Evolutionary conservation across 1,140 invertebrate species (phyloP).

Genomic region (Trichonephila inaurata): DNA sequence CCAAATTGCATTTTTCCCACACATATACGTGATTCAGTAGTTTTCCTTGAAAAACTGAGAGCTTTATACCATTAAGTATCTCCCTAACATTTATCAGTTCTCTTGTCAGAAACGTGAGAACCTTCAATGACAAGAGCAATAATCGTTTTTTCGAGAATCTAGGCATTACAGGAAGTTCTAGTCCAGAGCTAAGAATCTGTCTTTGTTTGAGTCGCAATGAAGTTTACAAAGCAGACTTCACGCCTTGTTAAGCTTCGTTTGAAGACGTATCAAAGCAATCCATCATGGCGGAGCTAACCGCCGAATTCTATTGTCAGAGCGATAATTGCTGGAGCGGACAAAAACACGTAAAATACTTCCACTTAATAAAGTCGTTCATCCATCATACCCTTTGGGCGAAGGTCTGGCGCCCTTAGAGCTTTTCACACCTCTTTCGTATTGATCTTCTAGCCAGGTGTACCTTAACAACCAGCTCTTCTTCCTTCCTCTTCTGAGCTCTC

Average conservation of each 20-base stretch:
- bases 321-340: slow-evolving; percentile 69
- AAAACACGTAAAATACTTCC: slow-evolving; percentile 71
- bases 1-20: too few species aligned
- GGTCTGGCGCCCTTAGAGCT: slow-evolving; percentile 51
- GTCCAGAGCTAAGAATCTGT: neutral
- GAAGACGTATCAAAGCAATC: slow-evolving; percentile 53
- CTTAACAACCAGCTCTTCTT: slow-evolving; percentile 39
- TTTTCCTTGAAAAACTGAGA: too few species aligned
- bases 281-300: slow-evolving; percentile 54
- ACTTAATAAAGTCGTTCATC: slow-evolving; percentile 71
- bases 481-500: slow-evolving; percentile 5
- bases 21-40: too few species aligned
- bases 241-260: slow-evolving; percentile 31
- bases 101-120: neutral
- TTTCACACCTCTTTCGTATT: slow-evolving; percentile 63
- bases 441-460: slow-evolving; percentile 58
- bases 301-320: slow-evolving; percentile 69
- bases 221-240: slow-evolving; percentile 52
- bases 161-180: neutral
- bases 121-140: neutral
- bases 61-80: neutral
- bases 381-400: slow-evolving; percentile 63
- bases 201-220: slow-evolving; percentile 14
- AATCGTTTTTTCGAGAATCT: neutral
- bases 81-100: neutral